A percentile compares a stretch with the other conserved stretches of the same genome.
Evolutionary conservation across 2,113 vertebrate species (phyloP).

Genomic region (Silurus glanis): DNA sequence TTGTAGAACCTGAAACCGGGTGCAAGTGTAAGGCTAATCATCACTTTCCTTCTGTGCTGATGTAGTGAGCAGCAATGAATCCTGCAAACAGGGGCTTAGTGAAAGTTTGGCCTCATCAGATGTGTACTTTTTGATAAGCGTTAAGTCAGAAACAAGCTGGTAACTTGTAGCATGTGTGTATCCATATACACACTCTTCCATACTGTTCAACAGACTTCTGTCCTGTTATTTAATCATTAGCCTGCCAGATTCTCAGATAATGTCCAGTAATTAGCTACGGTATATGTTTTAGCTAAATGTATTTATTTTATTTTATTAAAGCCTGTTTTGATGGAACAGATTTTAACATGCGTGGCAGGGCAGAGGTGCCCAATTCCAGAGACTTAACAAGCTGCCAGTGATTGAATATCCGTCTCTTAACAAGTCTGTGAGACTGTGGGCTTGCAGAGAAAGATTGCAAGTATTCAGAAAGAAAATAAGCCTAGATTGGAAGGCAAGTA

Average conservation of each 20-base stretch:
- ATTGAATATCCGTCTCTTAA: slow-evolving; percentile 39
- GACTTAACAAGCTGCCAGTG: slow-evolving; percentile 44
- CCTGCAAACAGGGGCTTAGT: background rate
- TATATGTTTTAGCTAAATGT: background rate
- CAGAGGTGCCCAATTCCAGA: slow-evolving; percentile 32
- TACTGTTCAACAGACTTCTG: background rate
- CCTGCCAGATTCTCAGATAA: background rate
- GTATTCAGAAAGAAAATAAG: slow-evolving; percentile 24
- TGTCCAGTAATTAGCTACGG: background rate
- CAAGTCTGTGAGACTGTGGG: slow-evolving; percentile 32
- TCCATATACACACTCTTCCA: background rate
- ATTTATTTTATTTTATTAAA: background rate
- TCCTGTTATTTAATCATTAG: background rate
- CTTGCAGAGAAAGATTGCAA: background rate
- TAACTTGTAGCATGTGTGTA: background rate
- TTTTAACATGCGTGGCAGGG: slow-evolving; percentile 31
- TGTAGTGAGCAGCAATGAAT: background rate
- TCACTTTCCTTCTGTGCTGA: background rate
- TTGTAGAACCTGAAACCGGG: background rate
- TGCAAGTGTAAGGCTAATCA: background rate
- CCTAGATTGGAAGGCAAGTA: slow-evolving; percentile 18
- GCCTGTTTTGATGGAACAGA: background rate
- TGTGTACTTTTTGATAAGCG: background rate
- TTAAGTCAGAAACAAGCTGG: background rate
- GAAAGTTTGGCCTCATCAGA: background rate